A percentile compares a stretch with the other conserved stretches of the same genome.
phyloP scores from a whole-genome alignment of 2,888 invertebrate genomes.

The Smittia aterrima region DNA sequence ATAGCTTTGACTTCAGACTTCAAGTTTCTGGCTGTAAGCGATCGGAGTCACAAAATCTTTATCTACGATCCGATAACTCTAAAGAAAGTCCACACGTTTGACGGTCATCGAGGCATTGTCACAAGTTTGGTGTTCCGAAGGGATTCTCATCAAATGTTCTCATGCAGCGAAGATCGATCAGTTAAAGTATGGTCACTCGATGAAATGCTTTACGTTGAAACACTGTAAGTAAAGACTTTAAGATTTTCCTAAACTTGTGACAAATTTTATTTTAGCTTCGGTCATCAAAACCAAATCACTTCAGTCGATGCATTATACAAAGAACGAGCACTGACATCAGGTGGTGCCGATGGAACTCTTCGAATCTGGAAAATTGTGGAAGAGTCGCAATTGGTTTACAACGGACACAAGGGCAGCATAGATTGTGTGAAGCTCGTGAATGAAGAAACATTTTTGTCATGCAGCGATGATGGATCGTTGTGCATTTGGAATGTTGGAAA shows the following conservation, averaged over 20 bases:
- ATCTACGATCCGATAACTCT: slow-evolving; percentile 81
- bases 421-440: slow-evolving; percentile 88
- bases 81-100: slow-evolving; percentile 74
- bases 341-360: slow-evolving; percentile 82
- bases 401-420: slow-evolving; percentile 77
- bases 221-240: slow-evolving; percentile 60
- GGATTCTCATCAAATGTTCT: slow-evolving; percentile 81
- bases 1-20: slow-evolving; percentile 75
- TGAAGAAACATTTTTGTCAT: slow-evolving; percentile 90
- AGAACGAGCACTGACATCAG: slow-evolving; percentile 85
- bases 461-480: slow-evolving; percentile 84
- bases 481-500: slow-evolving; percentile 80
- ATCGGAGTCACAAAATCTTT: slow-evolving; percentile 67
- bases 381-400: slow-evolving; percentile 93
- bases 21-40: slow-evolving; percentile 76
- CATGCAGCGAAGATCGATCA: slow-evolving; percentile 72
- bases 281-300: slow-evolving; percentile 85
- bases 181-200: slow-evolving; percentile 95
- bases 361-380: slow-evolving; percentile 96
- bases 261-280: slow-evolving; percentile 57
- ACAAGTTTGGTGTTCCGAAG: slow-evolving; percentile 80
- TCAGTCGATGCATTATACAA: slow-evolving; percentile 82
- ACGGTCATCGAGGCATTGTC: slow-evolving; percentile 71
- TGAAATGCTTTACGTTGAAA: slow-evolving; percentile 95
- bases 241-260: slow-evolving; percentile 31